A percentile compares a stretch with the other conserved stretches of the same genome.
phyloP scores from a whole-genome alignment of 2,888 invertebrate genomes.

The Physocephala rufipes region DNA sequence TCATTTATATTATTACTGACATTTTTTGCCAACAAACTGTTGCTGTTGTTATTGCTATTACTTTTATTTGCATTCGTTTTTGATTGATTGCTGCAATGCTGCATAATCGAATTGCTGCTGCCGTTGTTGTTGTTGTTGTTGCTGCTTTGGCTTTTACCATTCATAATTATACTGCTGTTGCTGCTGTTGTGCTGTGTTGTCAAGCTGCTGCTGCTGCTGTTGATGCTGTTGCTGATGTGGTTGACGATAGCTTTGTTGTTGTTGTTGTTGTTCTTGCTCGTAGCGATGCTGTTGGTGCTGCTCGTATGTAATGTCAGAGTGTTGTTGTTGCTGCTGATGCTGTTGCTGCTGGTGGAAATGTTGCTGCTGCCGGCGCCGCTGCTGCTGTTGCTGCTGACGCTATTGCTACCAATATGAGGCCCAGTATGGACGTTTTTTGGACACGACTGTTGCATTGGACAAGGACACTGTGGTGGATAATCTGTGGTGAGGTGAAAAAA shows the following conservation, averaged over 20 bases:
- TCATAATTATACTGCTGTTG: conserved; percentile 37
- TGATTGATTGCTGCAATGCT: conserved; percentile 44
- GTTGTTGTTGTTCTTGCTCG: conserved; percentile 42
- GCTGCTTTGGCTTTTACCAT: conserved; percentile 39
- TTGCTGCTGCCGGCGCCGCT: conserved; percentile 65
- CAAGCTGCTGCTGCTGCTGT: conserved; percentile 33
- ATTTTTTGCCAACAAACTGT: conserved; percentile 40
- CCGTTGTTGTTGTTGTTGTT: conserved; percentile 45
- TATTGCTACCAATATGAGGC: conserved; percentile 96
- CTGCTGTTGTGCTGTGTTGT: conserved; percentile 37
- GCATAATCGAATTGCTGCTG: conserved; percentile 48
- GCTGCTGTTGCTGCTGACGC: conserved; percentile 69
- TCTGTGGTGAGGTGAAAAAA: conserved; percentile 68
- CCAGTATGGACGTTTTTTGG: conserved; percentile 99
- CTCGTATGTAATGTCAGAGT: conserved; percentile 40
- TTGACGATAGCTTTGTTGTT: conserved; percentile 48
- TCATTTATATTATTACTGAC: conserved; percentile 47
- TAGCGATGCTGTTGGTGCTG: conserved; percentile 42
- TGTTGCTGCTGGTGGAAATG: conserved; percentile 46
- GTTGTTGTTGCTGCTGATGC: conserved; percentile 45
- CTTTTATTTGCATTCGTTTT: conserved; percentile 41
- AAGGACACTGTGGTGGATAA: conserved; percentile 75
- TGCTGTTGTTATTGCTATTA: conserved; percentile 48
- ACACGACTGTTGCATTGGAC: conserved; percentile 93
- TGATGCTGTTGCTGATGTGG: conserved; percentile 47